phyloP scores from a whole-genome alignment of 2,888 invertebrate species.

The Gymnoscelis rufifasciata region DNA sequence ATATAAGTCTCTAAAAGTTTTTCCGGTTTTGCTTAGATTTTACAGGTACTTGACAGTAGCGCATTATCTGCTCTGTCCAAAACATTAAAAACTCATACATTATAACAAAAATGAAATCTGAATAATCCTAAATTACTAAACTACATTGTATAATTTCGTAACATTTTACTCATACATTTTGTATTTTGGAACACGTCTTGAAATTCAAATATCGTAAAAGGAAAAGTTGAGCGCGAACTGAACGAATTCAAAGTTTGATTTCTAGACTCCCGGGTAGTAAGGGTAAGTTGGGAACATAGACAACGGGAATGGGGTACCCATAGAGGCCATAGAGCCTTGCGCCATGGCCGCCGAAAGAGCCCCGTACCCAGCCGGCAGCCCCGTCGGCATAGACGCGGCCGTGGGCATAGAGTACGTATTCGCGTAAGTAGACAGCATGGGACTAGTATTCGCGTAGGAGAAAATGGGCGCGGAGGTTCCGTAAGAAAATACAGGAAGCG shows the following conservation, averaged over 20 bases:
- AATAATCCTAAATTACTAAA: too few relatives aligned
- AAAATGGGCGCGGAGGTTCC: conserved; percentile 66
- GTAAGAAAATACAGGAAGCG: conserved; percentile 77
- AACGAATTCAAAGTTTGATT: too few relatives aligned
- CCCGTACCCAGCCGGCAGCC: conserved; percentile 58
- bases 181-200: too few relatives aligned
- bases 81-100: too few relatives aligned
- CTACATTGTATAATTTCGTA: too few relatives aligned
- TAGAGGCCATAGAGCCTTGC: conserved; percentile 42
- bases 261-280: conserved; percentile 29
- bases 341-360: conserved; percentile 47
- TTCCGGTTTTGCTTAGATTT: not conserved
- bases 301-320: conserved; percentile 45
- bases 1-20: not conserved
- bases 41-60: conserved; percentile 1
- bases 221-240: too few relatives aligned
- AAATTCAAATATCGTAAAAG: too few relatives aligned
- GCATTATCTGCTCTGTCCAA: not conserved
- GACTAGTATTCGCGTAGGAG: conserved; percentile 61
- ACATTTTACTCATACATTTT: not conserved
- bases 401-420: conserved; percentile 42
- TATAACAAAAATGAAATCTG: not conserved
- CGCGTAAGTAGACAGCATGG: conserved; percentile 57
- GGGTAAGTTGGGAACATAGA: conserved; percentile 67
- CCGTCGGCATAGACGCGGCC: conserved; percentile 48